Conservation (phyloP, 2,113 vertebrate species). For the Mungos mungo region DNA sequence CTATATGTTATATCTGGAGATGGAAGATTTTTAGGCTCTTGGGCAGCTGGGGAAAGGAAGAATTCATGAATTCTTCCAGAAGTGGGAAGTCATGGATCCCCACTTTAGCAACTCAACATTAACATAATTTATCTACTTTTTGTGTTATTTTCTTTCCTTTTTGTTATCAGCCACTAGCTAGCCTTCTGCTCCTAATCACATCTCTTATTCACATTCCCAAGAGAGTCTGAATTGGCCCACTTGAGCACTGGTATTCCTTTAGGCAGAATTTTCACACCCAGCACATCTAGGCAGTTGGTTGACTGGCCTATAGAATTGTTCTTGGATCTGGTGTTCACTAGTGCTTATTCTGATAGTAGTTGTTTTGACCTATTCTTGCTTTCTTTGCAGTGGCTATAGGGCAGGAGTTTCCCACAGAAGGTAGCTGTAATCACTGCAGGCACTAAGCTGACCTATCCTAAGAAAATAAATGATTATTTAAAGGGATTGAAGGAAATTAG, state of each 20-base stretch:
- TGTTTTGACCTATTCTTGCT: neutral
- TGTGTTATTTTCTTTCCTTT: neutral
- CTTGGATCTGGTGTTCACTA: neutral
- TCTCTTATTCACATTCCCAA: neutral
- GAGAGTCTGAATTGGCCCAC: neutral
- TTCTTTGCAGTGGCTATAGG: neutral
- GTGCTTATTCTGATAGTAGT: neutral
- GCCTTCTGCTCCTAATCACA: neutral
- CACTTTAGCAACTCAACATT: neutral
- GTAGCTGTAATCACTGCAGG: neutral
- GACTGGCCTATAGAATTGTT: neutral
- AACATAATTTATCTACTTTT: neutral
- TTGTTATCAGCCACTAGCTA: neutral
- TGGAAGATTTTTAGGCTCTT: neutral
- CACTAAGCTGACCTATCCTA: neutral
- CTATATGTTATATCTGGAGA: neutral
- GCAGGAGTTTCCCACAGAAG: neutral
- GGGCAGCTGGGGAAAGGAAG: neutral
- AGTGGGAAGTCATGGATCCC: neutral
- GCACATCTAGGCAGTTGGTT: neutral
- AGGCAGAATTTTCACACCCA: neutral
- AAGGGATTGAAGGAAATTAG: neutral
- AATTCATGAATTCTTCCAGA: neutral
- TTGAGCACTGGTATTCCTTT: neutral
- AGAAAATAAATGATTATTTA: constrained; percentile 23